A percentile compares a stretch with the other conserved stretches of the same genome.
Conservation (phyloP, 1,140 invertebrate species). For the Lepidotrigona ventralis region DNA sequence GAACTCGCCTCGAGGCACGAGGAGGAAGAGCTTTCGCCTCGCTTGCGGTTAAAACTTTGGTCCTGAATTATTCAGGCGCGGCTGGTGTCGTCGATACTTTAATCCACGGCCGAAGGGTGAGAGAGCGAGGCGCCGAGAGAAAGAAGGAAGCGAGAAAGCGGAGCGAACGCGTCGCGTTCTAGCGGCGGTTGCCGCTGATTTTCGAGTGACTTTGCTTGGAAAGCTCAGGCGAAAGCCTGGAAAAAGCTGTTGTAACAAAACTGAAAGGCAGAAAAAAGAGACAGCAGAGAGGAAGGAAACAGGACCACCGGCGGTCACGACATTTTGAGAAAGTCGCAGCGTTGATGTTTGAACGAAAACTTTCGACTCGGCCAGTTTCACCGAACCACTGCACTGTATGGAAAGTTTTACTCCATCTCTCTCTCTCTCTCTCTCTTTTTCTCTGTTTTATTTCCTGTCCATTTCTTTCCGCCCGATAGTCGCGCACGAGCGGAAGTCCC, state of each 20-base stretch:
- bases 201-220: conserved; percentile 55
- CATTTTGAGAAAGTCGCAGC: not conserved
- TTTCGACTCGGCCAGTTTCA: conserved; percentile 5
- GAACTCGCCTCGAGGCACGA: conserved; percentile 35
- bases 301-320: conserved; percentile 2
- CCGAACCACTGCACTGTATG: not conserved
- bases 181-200: conserved; percentile 39
- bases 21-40: conserved; percentile 21
- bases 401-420: conserved; percentile 9
- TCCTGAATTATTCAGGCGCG: conserved; percentile 78
- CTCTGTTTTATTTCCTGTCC: not conserved
- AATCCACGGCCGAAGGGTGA: conserved; percentile 65
- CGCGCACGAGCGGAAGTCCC: not conserved
- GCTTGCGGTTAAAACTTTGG: conserved; percentile 71
- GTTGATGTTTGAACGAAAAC: conserved; percentile 6
- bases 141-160: conserved; percentile 23
- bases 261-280: not conserved
- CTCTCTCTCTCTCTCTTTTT: not conserved
- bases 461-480: not conserved
- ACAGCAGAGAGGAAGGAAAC: not conserved
- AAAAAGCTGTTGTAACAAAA: not conserved
- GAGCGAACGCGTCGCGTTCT: conserved; percentile 32
- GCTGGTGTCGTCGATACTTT: conserved; percentile 75
- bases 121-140: conserved; percentile 9
- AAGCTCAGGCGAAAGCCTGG: conserved; percentile 39